Evolutionary conservation across 2,888 invertebrate species (phyloP).

Genomic region (Napeogenes sylphis): DNA sequence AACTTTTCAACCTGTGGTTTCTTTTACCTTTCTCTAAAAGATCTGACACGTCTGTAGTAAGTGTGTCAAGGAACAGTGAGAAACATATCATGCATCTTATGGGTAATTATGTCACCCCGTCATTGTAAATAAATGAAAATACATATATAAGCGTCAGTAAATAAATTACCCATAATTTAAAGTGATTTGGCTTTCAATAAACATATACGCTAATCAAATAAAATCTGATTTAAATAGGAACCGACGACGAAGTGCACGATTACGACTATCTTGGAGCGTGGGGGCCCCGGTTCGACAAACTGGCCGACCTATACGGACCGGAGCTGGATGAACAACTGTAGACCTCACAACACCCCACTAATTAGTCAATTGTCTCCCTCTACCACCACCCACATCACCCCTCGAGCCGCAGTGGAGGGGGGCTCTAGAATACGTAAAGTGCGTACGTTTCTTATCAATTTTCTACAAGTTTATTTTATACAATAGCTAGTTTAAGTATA

Average conservation of each 20-base stretch:
- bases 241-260: conserved; percentile 96
- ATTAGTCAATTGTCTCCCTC: conserved; percentile 71
- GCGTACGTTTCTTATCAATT: conserved; percentile 56
- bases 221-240: conserved; percentile 76
- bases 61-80: conserved; percentile 1
- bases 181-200: too few relatives aligned
- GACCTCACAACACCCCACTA: conserved; percentile 42
- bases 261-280: conserved; percentile 97
- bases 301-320: conserved; percentile 97
- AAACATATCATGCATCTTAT: too few relatives aligned
- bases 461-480: conserved; percentile 69
- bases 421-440: conserved; percentile 6
- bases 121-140: too few relatives aligned
- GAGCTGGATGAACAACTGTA: conserved; percentile 78
- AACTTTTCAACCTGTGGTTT: conserved; percentile 20
- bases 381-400: conserved; percentile 11
- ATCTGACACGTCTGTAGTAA: conserved; percentile 10
- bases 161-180: too few relatives aligned
- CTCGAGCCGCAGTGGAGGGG: conserved; percentile 8
- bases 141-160: too few relatives aligned
- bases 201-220: too few relatives aligned
- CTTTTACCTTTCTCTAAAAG: conserved; percentile 11
- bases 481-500: conserved; percentile 64
- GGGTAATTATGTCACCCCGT: too few relatives aligned
- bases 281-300: conserved; percentile 97